Evolutionary conservation across 2,797 vertebrate genomes (phyloP).

Genomic region (Cynodonichthys magdalenae): DNA sequence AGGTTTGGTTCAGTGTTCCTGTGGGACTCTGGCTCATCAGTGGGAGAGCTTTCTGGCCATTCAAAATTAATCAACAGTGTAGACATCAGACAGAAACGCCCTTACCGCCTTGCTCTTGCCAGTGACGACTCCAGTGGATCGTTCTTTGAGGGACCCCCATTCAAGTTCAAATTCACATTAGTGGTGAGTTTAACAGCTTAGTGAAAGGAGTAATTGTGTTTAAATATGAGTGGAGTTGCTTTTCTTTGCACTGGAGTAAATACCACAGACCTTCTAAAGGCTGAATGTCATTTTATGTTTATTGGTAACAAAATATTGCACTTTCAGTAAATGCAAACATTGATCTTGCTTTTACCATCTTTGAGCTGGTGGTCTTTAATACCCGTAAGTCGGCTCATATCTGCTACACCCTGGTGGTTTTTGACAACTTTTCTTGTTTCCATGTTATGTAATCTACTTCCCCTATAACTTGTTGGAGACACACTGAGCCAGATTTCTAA

Average conservation of each 20-base stretch:
- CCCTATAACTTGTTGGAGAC: constrained; percentile 25
- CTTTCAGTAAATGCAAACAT: background rate
- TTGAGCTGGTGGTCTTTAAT: background rate
- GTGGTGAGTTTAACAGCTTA: constrained; percentile 78
- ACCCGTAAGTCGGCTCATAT: constrained; percentile 3
- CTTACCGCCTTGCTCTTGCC: constrained; percentile 87
- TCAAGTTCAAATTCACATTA: constrained; percentile 93
- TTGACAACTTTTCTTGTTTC: constrained; percentile 43
- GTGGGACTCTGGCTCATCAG: constrained; percentile 93
- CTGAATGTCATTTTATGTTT: background rate
- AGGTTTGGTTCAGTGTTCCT: constrained; percentile 94
- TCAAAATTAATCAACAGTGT: constrained; percentile 92
- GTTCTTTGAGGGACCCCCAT: constrained; percentile 93
- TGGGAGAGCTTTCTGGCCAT: constrained; percentile 90
- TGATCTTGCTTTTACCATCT: background rate
- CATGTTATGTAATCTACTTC: constrained; percentile 48
- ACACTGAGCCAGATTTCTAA: constrained; percentile 8
- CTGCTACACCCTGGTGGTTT: constrained; percentile 21
- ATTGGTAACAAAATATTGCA: background rate
- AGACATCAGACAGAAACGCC: constrained; percentile 91
- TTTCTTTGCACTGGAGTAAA: constrained; percentile 1
- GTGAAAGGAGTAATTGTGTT: constrained; percentile 6
- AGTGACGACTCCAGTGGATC: constrained; percentile 88
- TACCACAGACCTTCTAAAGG: background rate
- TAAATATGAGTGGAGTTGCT: constrained; percentile 5